Conservation (phyloP, 2,797 vertebrate species). For the Xiphorhynchus erythropygius region DNA sequence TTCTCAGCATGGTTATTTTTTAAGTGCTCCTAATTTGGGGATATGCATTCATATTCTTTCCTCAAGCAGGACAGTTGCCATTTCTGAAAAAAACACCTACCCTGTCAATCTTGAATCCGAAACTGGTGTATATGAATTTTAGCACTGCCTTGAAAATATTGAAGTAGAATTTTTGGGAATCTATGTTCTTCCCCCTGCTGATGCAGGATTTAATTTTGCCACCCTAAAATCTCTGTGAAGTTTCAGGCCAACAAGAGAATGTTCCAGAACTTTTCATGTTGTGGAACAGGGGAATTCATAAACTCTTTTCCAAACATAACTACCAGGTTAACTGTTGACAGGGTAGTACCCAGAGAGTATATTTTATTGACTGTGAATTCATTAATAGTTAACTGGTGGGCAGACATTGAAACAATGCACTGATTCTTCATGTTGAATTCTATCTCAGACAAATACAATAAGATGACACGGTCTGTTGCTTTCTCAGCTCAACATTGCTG, state of each 20-base stretch:
- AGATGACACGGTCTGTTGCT: constrained; percentile 35
- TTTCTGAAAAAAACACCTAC: neutral
- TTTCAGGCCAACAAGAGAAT: neutral
- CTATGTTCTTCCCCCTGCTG: neutral
- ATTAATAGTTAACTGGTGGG: constrained; percentile 55
- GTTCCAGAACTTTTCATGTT: neutral
- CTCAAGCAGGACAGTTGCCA: neutral
- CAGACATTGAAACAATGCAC: constrained; percentile 49
- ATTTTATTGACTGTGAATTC: constrained; percentile 53
- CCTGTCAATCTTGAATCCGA: neutral
- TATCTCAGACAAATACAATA: constrained; percentile 61
- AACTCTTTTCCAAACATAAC: constrained; percentile 39
- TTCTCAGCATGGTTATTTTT: neutral
- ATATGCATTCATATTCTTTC: neutral
- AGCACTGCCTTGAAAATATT: neutral
- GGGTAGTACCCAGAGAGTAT: constrained; percentile 6
- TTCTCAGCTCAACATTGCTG: constrained; percentile 35
- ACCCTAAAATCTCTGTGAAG: neutral
- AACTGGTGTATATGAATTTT: neutral
- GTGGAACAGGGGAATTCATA: neutral
- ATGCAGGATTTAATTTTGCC: neutral
- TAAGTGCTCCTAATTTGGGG: neutral
- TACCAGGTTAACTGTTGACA: constrained; percentile 41
- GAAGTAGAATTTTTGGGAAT: neutral
- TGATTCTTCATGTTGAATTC: constrained; percentile 36